Evolutionary conservation across 2,113 vertebrate species (phyloP).

Genomic region (Amia ocellicauda): DNA sequence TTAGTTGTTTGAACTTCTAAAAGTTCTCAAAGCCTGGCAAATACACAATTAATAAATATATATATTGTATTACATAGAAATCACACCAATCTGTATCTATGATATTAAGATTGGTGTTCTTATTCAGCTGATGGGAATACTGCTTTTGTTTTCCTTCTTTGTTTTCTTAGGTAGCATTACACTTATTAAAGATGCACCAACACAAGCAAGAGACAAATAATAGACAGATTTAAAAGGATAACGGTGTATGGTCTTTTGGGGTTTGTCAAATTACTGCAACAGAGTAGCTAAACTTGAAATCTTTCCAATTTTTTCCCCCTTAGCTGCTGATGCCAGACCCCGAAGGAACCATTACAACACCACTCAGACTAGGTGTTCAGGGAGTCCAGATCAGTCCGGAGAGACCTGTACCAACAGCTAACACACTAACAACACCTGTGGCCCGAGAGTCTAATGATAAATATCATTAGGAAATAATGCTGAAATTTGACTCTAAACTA

Average conservation of each 20-base stretch:
- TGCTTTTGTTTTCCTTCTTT: too few species aligned
- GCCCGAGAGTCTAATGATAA: slow-evolving; percentile 74
- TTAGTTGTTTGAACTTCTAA: too few species aligned
- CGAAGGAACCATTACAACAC: slow-evolving; percentile 68
- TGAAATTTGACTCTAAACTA: slow-evolving; percentile 74
- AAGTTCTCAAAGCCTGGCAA: too few species aligned
- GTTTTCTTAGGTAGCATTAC: not conserved
- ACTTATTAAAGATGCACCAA: not conserved
- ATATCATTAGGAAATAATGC: slow-evolving; percentile 78
- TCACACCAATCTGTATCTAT: too few species aligned
- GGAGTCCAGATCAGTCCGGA: slow-evolving; percentile 57
- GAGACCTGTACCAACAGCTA: slow-evolving; percentile 58
- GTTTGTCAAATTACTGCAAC: slow-evolving; percentile 52
- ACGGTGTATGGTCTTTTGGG: slow-evolving; percentile 19
- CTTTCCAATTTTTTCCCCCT: slow-evolving; percentile 51
- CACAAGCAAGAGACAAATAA: slow-evolving; percentile 11
- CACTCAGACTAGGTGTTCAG: slow-evolving; percentile 50
- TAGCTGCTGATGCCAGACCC: slow-evolving; percentile 68
- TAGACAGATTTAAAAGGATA: slow-evolving; percentile 19
- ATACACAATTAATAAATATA: too few species aligned
- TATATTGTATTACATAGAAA: too few species aligned
- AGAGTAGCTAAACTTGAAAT: slow-evolving; percentile 70
- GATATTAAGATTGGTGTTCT: too few species aligned
- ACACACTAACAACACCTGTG: slow-evolving; percentile 78
- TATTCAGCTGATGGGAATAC: too few species aligned